Evolutionary conservation across 1,140 invertebrate genomes (phyloP), one percentile per base, ranked within the genome.

Genomic region (Batillaria attramentaria): DNA sequence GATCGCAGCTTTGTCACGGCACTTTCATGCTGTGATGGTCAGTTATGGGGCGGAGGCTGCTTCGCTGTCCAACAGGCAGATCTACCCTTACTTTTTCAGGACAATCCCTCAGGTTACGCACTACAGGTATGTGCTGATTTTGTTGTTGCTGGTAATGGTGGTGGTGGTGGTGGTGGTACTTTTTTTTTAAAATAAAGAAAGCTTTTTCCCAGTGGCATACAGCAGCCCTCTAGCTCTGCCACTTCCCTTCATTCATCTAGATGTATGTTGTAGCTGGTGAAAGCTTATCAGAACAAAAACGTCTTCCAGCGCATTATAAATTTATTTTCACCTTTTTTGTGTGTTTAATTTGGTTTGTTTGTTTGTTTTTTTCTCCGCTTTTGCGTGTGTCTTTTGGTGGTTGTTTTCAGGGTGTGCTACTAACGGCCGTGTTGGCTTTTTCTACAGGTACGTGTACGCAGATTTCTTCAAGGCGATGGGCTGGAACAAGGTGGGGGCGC

Each of bases 41-140:
- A 96, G 95, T 46, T 97, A 96, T 88, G 94, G 94, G 78, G 95
- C 95, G 2, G 95, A 96, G 87, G 95, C 95, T 0, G 93, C 93
- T 1, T 93, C 92, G 69, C 94, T 95, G 83, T 93, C 93, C 0
- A 94, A 96, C 89, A 91, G 94, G 31, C 88, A 92, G 0, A 94
- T 93, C 75, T 96, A 96, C 91, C 95, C 95, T 0, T 96, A 95
- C 84, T 96, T 97, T 89, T 96, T 95, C 87, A 89, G 95, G 1
- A 97, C 95, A 1, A 95, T 96, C 80, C 95, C 95, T 2, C 94
- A 95, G 85, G 95, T 96, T 85, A 93, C 93, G 41, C 93, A 95
- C 78, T 96, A 95, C 87, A 93, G 92, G 93, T 94, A 89, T 90
- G 90, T 28, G 5, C 6, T 5, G n/a, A n/a, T n/a, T n/a, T n/a